These are phyloP conservation scores for Drosophila kepulauana DNA, from an alignment of 1,140 invertebrate genomes.

Conservation along the genomic window DNA sequence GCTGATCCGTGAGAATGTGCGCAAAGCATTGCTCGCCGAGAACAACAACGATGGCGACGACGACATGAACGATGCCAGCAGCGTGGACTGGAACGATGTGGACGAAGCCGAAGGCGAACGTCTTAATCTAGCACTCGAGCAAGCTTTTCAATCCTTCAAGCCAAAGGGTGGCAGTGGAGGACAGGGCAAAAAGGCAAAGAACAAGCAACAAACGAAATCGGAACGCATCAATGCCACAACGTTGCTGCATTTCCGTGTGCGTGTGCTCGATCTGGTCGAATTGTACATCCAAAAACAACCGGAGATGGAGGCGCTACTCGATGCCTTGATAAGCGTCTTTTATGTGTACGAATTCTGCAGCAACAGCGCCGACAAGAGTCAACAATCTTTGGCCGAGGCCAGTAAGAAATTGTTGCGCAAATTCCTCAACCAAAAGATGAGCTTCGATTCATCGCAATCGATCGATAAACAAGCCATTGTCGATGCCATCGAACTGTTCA, in stretches of 20 bases:
- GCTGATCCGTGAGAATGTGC: slow-evolving; percentile 59
- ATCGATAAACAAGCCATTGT: slow-evolving; percentile 25
- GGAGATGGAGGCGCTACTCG: slow-evolving; percentile 36
- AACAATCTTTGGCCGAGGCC: slow-evolving; percentile 51
- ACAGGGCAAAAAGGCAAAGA: slow-evolving; percentile 14
- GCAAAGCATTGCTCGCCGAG: slow-evolving; percentile 39
- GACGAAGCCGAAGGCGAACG: slow-evolving; percentile 91
- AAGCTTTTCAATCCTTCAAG: slow-evolving; percentile 89
- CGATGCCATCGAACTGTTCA: slow-evolving; percentile 45
- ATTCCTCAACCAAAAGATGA: slow-evolving; percentile 32
- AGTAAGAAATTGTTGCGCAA: slow-evolving; percentile 48
- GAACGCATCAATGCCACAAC: slow-evolving; percentile 59
- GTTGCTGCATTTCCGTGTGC: slow-evolving; percentile 64
- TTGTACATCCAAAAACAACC: slow-evolving; percentile 38
- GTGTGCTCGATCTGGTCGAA: slow-evolving; percentile 57
- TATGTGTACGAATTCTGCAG: slow-evolving; percentile 24
- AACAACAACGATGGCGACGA: slow-evolving; percentile 8
- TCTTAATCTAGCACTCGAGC: slow-evolving; percentile 89
- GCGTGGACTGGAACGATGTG: slow-evolving; percentile 91
- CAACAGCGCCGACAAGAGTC: slow-evolving; percentile 14
- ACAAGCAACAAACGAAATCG: slow-evolving; percentile 53
- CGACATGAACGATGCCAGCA: slow-evolving; percentile 73
- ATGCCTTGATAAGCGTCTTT: slow-evolving; percentile 40
- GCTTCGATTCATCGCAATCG: not conserved
- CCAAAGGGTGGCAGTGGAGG: slow-evolving; percentile 60